phyloP scores from a whole-genome alignment of 30 jellyfish, hydroid and myxozoan genomes.

The Pelagia noctiluca region DNA sequence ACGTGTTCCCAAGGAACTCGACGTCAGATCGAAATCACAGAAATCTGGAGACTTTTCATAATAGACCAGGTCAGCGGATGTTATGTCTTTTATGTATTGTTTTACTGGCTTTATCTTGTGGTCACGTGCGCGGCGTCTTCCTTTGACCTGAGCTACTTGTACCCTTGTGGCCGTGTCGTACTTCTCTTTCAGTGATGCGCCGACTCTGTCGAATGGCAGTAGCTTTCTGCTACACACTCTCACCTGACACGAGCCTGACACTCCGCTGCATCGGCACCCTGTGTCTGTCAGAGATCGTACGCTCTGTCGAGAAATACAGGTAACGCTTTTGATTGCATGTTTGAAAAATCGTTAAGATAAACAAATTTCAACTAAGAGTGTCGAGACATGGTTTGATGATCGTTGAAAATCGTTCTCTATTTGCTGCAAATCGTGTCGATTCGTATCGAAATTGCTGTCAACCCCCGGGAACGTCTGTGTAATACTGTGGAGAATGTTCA shows the following conservation, averaged over 20 bases:
- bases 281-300: constrained; percentile 58
- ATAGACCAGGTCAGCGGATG: constrained; percentile 80
- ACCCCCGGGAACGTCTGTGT: too few relatives aligned
- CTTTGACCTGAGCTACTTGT: constrained; percentile 79
- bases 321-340: not conserved
- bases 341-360: not conserved
- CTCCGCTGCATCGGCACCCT: constrained; percentile 92
- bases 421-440: too few relatives aligned
- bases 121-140: constrained; percentile 63
- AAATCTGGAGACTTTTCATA: constrained; percentile 94
- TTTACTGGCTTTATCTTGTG: constrained; percentile 76
- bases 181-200: constrained; percentile 77
- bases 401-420: too few relatives aligned
- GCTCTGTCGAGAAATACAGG: constrained; percentile 23
- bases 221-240: constrained; percentile 77
- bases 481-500: too few relatives aligned
- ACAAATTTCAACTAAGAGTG: not conserved
- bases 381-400: too few relatives aligned
- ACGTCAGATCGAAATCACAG: constrained; percentile 72
- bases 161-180: constrained; percentile 93
- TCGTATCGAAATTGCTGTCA: too few relatives aligned
- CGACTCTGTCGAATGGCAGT: constrained; percentile 55
- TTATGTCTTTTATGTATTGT: constrained; percentile 68
- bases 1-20: constrained; percentile 85
- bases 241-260: constrained; percentile 93